phyloP scores from a whole-genome alignment of 2,888 invertebrate genomes.

The Polyploca ridens region DNA sequence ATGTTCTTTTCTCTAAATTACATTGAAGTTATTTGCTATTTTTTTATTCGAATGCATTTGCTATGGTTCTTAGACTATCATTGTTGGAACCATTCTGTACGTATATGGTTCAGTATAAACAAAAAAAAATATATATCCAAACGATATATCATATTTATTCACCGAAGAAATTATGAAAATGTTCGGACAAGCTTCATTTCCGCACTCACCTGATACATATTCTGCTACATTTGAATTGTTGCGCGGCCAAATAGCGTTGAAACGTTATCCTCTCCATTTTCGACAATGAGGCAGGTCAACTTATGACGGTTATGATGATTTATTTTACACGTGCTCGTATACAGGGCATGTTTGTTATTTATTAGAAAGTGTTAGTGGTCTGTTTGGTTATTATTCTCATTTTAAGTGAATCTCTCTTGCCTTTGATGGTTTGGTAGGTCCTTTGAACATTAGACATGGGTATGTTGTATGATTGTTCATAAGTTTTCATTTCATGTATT shows the following conservation, averaged over 20 bases:
- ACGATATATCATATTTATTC: slow-evolving; percentile 1
- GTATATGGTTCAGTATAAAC: neutral
- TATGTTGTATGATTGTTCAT: neutral
- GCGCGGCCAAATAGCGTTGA: slow-evolving; percentile 23
- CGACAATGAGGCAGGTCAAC: slow-evolving; percentile 24
- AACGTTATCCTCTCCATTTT: slow-evolving; percentile 18
- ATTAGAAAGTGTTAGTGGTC: slow-evolving; percentile 28
- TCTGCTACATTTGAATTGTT: slow-evolving; percentile 19
- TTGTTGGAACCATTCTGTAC: neutral
- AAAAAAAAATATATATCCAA: neutral
- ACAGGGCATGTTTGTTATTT: slow-evolving; percentile 39
- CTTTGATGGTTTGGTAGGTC: neutral
- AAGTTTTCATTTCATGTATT: neutral
- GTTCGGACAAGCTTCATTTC: slow-evolving; percentile 31
- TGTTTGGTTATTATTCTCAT: neutral
- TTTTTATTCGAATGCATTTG: too few species aligned
- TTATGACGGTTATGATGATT: slow-evolving; percentile 33
- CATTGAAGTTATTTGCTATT: too few species aligned
- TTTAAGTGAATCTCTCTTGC: neutral
- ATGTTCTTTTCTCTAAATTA: too few species aligned
- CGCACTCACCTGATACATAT: slow-evolving; percentile 25
- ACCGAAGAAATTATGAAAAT: slow-evolving; percentile 28
- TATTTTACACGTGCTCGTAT: slow-evolving; percentile 40
- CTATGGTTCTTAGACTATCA: too few species aligned
- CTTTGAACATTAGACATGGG: slow-evolving; percentile 2